Evolutionary conservation across 1,140 invertebrate species (phyloP), one percentile per base, ranked within the genome.

Genomic region (Cyclargus thomasi): DNA sequence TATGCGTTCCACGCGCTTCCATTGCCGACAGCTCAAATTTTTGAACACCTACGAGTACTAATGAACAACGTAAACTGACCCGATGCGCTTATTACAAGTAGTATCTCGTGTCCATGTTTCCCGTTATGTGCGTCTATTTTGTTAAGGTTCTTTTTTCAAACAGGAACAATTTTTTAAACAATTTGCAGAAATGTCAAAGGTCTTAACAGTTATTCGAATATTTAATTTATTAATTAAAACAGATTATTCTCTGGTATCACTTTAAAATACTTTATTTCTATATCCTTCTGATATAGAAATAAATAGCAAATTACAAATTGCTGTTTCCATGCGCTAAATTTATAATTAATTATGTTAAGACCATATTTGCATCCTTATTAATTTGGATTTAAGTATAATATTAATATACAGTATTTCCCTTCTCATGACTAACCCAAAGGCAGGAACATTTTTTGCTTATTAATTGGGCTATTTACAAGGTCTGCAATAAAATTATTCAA

Each of bases 401-500:
- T 0, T 29, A 29, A 7, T 29, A 29, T 29, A n/a, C n/a, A n/a
- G 29, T 47, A 47, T 47, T 47, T 47, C 39, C 14, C 39, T 47
- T 47, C 3, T 1, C 39, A 16, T 47, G 10, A 47, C 39, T 16
- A 47, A 16, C 14, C 39, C 14, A 47, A 14, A 47, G 39, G 39
- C 14, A 47, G 39, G 39, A 47, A 47, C 39, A 47, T 47, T 47
- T 47, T 47, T 47, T 47, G 29, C 29, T 29, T 29, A 29, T 16
- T 47, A 14, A 47, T 47, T 47, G 14, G 14, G 20, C 17, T 59
- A 21, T 59, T 20, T 59, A 20, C 18, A 59, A 59, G 55, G 55
- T 6, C 55, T 59, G 55, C 18, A 21, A 59, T 59, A 59, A 59
- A 59, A 20, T 59, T 20, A 20, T 20, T 59, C 17, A 59, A 59